A percentile compares a stretch with the other conserved stretches of the same genome.
phyloP scores from a whole-genome alignment of 2,113 vertebrate species.

The Saguinus imperator region DNA sequence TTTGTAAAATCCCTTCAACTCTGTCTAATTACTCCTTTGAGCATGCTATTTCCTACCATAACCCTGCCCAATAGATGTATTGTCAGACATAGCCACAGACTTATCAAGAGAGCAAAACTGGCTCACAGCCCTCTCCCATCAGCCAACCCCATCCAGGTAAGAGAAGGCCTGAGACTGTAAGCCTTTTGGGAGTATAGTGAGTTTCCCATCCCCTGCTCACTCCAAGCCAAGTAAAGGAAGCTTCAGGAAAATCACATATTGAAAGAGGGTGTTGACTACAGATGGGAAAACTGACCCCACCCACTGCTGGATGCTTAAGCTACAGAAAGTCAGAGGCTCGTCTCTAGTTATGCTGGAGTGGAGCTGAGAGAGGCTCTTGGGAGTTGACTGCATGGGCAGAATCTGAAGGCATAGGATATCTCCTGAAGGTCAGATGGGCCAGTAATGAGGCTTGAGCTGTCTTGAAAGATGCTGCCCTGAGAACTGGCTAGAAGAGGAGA shows the following conservation, averaged over 20 bases:
- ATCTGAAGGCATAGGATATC: not conserved
- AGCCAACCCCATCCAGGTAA: not conserved
- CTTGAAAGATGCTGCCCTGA: not conserved
- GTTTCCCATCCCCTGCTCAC: not conserved
- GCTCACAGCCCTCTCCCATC: not conserved
- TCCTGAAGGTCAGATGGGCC: not conserved
- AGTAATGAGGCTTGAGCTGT: not conserved
- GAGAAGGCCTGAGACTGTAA: not conserved
- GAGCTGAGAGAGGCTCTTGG: not conserved
- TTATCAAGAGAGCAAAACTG: not conserved
- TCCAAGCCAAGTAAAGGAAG: not conserved
- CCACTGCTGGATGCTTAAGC: not conserved
- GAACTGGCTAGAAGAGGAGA: not conserved
- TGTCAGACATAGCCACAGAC: not conserved
- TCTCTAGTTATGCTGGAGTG: not conserved
- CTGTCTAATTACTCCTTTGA: not conserved
- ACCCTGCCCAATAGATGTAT: not conserved
- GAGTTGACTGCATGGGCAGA: not conserved
- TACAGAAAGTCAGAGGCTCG: not conserved
- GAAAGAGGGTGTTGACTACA: not conserved
- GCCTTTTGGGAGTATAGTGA: not conserved
- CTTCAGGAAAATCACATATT: not conserved
- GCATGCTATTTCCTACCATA: not conserved
- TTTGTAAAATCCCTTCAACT: not conserved
- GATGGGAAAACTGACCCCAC: not conserved